phyloP scores from a whole-genome alignment of 1,140 invertebrate genomes.

The Drosophila rhopaloa region DNA sequence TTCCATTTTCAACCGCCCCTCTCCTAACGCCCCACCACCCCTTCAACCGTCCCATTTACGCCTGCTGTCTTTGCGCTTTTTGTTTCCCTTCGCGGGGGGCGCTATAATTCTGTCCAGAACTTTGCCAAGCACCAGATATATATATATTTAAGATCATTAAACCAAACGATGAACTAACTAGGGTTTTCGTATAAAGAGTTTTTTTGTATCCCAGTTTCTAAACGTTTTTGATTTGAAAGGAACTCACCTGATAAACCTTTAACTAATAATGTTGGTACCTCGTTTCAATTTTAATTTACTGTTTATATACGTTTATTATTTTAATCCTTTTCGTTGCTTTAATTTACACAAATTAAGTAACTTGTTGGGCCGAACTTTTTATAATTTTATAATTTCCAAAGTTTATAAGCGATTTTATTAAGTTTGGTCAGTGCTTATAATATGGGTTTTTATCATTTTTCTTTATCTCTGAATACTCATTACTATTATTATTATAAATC shows the following conservation, averaged over 20 bases:
- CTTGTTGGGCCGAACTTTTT: too few relatives aligned
- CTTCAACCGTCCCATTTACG: conserved; percentile 7
- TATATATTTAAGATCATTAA: conserved; percentile 3
- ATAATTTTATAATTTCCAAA: too few relatives aligned
- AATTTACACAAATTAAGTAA: too few relatives aligned
- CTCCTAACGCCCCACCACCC: conserved; percentile 10
- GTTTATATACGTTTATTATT: too few relatives aligned
- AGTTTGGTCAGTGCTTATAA: not conserved
- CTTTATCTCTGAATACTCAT: not conserved
- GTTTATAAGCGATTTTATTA: too few relatives aligned
- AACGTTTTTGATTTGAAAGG: too few relatives aligned
- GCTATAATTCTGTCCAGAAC: conserved; percentile 38
- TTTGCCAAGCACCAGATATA: conserved; percentile 10
- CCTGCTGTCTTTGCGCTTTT: conserved; percentile 41
- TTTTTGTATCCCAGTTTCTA: too few relatives aligned
- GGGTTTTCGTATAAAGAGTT: not conserved
- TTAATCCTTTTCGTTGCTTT: too few relatives aligned
- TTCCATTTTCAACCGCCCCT: conserved; percentile 50
- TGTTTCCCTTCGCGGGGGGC: conserved; percentile 13
- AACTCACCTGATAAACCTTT: too few relatives aligned
- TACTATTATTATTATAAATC: not conserved
- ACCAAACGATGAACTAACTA: not conserved
- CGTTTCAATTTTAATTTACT: too few relatives aligned
- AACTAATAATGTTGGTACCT: too few relatives aligned
- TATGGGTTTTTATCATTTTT: not conserved